A percentile compares a stretch with the other conserved stretches of the same genome.
These are phyloP conservation scores for Ataeniobius toweri DNA, from an alignment of 2,797 vertebrate genomes.

Conservation along the genomic window DNA sequence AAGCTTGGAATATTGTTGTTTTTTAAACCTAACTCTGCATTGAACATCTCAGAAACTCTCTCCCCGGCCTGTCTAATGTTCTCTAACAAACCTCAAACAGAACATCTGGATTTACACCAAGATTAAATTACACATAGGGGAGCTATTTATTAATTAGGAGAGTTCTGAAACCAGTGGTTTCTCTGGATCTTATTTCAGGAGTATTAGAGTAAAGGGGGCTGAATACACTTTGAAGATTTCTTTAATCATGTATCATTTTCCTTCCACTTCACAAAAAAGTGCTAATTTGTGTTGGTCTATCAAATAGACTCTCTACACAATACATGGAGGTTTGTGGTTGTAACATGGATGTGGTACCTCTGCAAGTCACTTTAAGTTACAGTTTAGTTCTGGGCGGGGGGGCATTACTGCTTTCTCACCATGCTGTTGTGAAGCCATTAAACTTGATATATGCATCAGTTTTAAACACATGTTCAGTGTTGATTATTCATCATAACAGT, in stretches of 20 bases:
- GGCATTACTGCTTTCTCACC: conserved; percentile 57
- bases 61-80: no score
- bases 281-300: neutral
- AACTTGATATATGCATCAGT: conserved; percentile 44
- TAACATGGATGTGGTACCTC: neutral
- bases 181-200: neutral
- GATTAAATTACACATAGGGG: neutral
- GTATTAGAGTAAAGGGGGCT: no score
- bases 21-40: no score
- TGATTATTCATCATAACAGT: conserved; percentile 59
- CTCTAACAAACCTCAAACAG: neutral
- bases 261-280: neutral
- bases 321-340: neutral
- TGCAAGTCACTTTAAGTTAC: conserved; percentile 2
- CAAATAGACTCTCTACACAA: neutral
- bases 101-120: neutral
- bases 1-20: no score
- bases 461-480: conserved; percentile 49
- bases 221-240: neutral
- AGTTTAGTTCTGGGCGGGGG: neutral
- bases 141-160: neutral
- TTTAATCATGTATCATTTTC: neutral
- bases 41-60: no score
- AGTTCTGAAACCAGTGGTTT: neutral
- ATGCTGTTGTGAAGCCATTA: conserved; percentile 45